Evolutionary conservation across 1,140 invertebrate genomes (phyloP).

Genomic region (Mizuhopecten yessoensis): DNA sequence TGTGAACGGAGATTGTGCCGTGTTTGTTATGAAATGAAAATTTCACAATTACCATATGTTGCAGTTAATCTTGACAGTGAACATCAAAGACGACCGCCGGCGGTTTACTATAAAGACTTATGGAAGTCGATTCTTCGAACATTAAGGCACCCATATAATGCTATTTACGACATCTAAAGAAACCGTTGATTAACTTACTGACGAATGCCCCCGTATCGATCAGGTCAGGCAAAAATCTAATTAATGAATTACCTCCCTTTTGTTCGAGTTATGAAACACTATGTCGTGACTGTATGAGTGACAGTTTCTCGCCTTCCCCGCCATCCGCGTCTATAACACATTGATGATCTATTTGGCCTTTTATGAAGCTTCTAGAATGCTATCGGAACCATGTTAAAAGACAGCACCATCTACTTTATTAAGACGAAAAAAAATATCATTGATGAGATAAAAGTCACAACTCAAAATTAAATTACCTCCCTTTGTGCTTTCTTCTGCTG

Average conservation of each 20-base stretch:
- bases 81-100: background rate
- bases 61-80: background rate
- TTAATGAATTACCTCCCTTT: conserved; percentile 28
- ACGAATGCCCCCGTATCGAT: background rate
- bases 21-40: conserved; percentile 1
- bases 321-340: background rate
- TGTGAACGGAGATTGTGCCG: background rate
- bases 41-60: conserved; percentile 35
- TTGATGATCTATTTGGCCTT: background rate
- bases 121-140: background rate
- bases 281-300: background rate
- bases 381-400: background rate
- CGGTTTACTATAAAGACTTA: conserved; percentile 17
- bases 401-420: background rate
- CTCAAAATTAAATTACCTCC: too few relatives aligned
- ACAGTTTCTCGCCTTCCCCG: background rate
- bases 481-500: too few relatives aligned
- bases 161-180: conserved; percentile 1
- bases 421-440: background rate
- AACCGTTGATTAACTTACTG: background rate
- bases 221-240: background rate
- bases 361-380: background rate
- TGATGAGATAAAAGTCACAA: background rate
- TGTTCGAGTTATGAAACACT: background rate
- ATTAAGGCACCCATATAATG: background rate